Evolutionary conservation across 2,113 vertebrate genomes (phyloP).

Genomic region (Crotalus tigris): DNA sequence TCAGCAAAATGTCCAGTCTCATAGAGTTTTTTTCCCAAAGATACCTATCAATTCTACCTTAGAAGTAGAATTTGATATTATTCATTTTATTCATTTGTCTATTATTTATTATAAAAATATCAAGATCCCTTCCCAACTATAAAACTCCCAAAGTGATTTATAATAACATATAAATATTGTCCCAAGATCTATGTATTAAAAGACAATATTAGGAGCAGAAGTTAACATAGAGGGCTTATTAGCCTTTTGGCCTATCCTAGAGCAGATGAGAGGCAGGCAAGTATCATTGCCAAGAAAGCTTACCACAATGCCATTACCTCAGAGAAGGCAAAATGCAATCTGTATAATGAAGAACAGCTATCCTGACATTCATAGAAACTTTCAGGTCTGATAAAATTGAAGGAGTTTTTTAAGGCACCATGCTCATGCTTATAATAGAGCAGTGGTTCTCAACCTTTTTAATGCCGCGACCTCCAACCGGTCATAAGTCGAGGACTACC

Average conservation of each 20-base stretch:
- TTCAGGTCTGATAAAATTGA: background rate
- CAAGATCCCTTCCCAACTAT: background rate
- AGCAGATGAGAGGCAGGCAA: background rate
- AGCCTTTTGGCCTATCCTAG: background rate
- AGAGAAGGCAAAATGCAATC: background rate
- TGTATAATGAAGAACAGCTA: background rate
- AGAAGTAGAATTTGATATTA: background rate
- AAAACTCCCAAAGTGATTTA: background rate
- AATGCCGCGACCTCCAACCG: no score
- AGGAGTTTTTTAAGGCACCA: background rate
- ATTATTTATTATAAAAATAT: background rate
- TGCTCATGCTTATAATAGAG: background rate
- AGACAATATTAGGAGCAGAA: background rate
- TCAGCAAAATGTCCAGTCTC: background rate
- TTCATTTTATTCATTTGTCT: background rate
- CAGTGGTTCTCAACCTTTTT: no score
- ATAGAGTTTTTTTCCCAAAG: background rate
- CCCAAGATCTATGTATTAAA: background rate
- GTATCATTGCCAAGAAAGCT: background rate
- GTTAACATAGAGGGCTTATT: background rate
- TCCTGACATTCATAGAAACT: background rate
- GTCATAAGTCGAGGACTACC: no score
- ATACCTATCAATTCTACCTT: background rate
- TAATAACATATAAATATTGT: background rate
- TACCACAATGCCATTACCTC: background rate